Percentiles rank a stretch among this genome's conserved stretches.
phyloP scores from a whole-genome alignment of 2,113 vertebrate genomes.

The Uria lomvia region DNA sequence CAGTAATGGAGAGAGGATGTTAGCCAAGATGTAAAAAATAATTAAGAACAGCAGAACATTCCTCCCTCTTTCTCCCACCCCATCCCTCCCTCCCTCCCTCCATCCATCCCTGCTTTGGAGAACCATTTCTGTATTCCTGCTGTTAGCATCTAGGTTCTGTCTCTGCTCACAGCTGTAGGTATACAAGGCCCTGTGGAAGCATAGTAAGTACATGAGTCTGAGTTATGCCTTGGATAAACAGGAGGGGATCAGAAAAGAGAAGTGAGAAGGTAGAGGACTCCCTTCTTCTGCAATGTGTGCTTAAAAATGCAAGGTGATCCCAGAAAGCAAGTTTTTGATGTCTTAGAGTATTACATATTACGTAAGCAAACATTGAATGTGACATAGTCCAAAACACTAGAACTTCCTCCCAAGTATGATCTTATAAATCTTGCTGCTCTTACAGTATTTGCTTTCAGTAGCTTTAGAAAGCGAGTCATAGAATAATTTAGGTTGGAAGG shows the following conservation, averaged over 20 bases:
- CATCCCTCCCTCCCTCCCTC: neutral
- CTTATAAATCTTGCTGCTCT: neutral
- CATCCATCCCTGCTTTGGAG: neutral
- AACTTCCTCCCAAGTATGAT: neutral
- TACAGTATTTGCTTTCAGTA: neutral
- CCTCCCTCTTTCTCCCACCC: neutral
- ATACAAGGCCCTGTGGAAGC: neutral
- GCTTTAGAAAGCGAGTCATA: neutral
- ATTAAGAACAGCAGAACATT: neutral
- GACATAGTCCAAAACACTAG: neutral
- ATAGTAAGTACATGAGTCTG: neutral
- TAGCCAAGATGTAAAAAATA: neutral
- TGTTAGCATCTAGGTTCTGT: neutral
- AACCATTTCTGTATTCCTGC: neutral
- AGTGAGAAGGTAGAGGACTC: neutral
- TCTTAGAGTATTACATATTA: neutral
- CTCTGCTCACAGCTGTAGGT: neutral
- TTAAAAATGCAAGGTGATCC: neutral
- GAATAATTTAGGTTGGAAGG: neutral
- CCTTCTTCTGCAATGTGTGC: neutral
- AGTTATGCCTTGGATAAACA: neutral
- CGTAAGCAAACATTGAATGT: neutral
- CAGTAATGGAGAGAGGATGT: neutral
- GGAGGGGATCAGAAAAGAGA: neutral
- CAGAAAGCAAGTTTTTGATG: neutral